Base-by-base conservation (phyloP, 2,113 vertebrate genomes). In the Cettia cetti region DNA sequence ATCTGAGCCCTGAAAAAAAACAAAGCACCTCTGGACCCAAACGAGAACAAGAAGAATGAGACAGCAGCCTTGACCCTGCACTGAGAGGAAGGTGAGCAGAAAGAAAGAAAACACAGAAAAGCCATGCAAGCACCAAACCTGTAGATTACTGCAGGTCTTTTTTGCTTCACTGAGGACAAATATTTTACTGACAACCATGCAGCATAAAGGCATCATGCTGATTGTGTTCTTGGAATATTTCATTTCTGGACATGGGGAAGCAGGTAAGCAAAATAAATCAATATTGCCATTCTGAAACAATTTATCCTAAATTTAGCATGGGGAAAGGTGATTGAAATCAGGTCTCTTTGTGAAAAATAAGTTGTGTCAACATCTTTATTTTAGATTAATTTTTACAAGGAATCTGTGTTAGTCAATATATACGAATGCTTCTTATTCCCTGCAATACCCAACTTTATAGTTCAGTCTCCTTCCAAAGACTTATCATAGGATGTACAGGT, bases 171-270 rank as follows among this genome's bases (percentile, higher is more conserved):
- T 45, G 81, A 94, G 82, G 96, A 95, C 69, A 92, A 89, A 79
- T 94, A 92, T 76, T 90, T 92, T 80, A 64, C 90, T 96, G 90
- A 91, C 95, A 96, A 92, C 72, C 97, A 96, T 97, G 97, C 95
- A 96, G 83, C 94, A 72, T 70, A 92, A 94, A 94, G 91, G 96
- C 91, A 95, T 98, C 47, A 68, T 96, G 66, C 90, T 97, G 92
- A 97, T 98, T 86, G 78, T 98, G 24, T 77, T 97, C 94, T 93
- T 98, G 96, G 95, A 97, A 44, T 97, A 94, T 81, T 74, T 97
- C 56, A 30, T 98, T 89, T 86, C 79, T 86, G 93, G 89, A 80
- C 94, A 70, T 18, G 95, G 83, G 37, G 89, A 95, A 77, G 66
- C 96, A 97, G 97, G 97, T 98, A 97, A 97, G 97, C n/a, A 86